Percentiles rank a stretch among this genome's conserved stretches.
phyloP scores from a whole-genome alignment of 2,888 invertebrate genomes.

The Anorthoa munda region DNA sequence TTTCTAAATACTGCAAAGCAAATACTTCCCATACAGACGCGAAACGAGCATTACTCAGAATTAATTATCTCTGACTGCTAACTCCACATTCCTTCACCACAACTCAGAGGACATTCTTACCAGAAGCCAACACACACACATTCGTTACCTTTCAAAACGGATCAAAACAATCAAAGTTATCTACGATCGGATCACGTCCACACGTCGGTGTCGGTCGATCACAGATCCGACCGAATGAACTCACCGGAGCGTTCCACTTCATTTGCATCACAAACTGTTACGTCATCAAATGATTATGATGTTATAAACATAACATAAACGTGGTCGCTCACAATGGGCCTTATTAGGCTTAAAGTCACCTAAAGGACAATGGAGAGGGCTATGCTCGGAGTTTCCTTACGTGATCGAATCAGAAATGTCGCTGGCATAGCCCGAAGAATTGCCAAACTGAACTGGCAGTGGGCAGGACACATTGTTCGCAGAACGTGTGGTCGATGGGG shows the following conservation, averaged over 20 bases:
- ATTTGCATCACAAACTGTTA: slow-evolving; percentile 78
- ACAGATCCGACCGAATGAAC: slow-evolving; percentile 25
- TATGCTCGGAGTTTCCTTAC: no score
- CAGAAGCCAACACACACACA: neutral
- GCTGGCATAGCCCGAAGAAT: no score
- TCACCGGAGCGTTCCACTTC: slow-evolving; percentile 69
- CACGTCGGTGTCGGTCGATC: slow-evolving; percentile 29
- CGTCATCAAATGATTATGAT: slow-evolving; percentile 69
- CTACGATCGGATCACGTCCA: slow-evolving; percentile 24
- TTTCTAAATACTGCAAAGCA: neutral
- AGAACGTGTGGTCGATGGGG: no score
- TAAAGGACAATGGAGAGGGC: no score
- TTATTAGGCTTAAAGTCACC: no score
- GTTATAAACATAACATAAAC: neutral
- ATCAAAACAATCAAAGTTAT: slow-evolving; percentile 37
- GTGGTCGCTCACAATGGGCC: no score
- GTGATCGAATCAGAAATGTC: no score
- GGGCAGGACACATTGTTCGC: no score
- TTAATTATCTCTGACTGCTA: neutral
- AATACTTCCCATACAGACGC: neutral
- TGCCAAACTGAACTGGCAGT: no score
- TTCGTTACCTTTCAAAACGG: neutral
- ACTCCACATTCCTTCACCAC: neutral
- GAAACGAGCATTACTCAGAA: neutral
- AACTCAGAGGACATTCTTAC: neutral